phyloP scores from a whole-genome alignment of 2,797 vertebrate species.

The Pangasius sanitwongsei region DNA sequence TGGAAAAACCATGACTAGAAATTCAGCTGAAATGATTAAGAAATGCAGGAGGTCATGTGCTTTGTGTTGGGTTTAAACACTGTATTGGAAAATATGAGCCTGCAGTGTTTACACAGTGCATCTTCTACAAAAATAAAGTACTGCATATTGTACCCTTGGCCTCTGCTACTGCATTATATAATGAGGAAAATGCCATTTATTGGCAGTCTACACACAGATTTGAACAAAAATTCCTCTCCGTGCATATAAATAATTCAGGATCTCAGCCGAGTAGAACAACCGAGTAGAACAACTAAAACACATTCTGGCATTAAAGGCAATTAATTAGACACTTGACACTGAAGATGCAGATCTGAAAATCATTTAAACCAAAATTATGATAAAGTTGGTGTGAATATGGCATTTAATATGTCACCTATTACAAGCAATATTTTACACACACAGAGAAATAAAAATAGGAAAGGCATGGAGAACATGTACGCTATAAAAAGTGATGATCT shows the following conservation, averaged over 20 bases:
- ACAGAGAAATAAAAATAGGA: not conserved
- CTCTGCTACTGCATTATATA: slow-evolving; percentile 39
- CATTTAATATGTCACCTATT: not conserved
- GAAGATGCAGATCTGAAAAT: not conserved
- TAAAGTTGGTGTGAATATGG: not conserved
- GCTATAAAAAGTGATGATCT: not conserved
- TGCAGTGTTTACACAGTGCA: not conserved
- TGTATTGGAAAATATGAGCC: not conserved
- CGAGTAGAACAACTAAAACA: slow-evolving; percentile 36
- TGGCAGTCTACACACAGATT: slow-evolving; percentile 19
- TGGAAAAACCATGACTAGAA: not conserved
- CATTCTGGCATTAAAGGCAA: slow-evolving; percentile 23
- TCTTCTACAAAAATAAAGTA: slow-evolving; percentile 24
- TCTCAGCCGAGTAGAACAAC: slow-evolving; percentile 13
- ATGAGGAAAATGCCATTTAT: slow-evolving; percentile 11
- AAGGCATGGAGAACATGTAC: not conserved
- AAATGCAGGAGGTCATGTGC: not conserved
- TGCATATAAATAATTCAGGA: slow-evolving; percentile 49
- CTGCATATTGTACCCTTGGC: slow-evolving; percentile 25
- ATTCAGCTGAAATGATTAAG: not conserved
- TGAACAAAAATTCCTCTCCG: slow-evolving; percentile 28
- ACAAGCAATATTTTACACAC: not conserved
- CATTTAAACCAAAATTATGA: not conserved
- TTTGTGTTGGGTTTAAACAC: not conserved
- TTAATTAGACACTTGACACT: slow-evolving; percentile 33